Conservation (phyloP, 2,113 vertebrate species). For the Corydoras sp. region DNA sequence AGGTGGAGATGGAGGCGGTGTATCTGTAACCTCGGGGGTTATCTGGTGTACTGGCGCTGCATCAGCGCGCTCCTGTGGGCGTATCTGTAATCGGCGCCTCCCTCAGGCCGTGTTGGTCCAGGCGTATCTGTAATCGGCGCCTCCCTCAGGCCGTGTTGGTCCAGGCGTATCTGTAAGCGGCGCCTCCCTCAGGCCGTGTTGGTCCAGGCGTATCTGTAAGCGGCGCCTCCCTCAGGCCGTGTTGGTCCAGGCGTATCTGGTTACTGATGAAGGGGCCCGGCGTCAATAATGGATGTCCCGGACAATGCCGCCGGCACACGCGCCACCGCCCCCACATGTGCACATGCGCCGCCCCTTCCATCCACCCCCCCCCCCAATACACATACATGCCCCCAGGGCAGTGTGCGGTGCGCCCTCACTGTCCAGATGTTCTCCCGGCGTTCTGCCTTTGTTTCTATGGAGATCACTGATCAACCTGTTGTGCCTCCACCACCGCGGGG, state of each 20-base stretch:
- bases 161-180: conserved; percentile 47
- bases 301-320: conserved; percentile 45
- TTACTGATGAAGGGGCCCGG: conserved; percentile 52
- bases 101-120: conserved; percentile 40
- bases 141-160: conserved; percentile 45
- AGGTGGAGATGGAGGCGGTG: too few relatives aligned
- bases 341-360: neutral
- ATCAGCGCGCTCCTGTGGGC: conserved; percentile 31
- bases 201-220: conserved; percentile 46
- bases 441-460: conserved; percentile 49
- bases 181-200: conserved; percentile 45
- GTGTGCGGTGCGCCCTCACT: conserved; percentile 4
- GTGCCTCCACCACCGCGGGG: conserved; percentile 5
- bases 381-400: conserved; percentile 14
- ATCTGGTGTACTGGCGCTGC: neutral
- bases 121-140: conserved; percentile 49
- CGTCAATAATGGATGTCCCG: conserved; percentile 59
- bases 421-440: conserved; percentile 45
- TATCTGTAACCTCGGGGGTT: too few relatives aligned
- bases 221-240: too few relatives aligned
- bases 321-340: conserved; percentile 24
- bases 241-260: conserved; percentile 47
- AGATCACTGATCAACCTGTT: conserved; percentile 47
- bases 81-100: conserved; percentile 49
- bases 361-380: too few relatives aligned